A percentile compares a stretch with the other conserved stretches of the same genome.
Conservation (phyloP, 2,113 vertebrate genomes). For the Alligator mississippiensis region DNA sequence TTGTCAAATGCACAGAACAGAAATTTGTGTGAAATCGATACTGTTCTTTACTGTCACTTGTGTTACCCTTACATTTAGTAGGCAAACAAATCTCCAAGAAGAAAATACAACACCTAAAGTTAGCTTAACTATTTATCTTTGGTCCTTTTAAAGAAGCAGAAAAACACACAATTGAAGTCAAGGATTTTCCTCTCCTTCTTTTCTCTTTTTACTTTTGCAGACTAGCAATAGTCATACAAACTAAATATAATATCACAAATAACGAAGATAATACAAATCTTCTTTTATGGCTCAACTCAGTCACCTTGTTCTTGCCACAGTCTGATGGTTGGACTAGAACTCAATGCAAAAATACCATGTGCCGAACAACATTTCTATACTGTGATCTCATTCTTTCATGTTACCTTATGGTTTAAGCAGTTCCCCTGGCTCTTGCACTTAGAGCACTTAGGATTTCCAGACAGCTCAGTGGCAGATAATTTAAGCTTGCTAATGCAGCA, state of each 20-base stretch:
- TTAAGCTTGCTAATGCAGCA: not conserved
- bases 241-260: not conserved
- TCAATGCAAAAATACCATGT: slow-evolving; percentile 42
- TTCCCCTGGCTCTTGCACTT: slow-evolving; percentile 41
- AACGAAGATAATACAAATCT: not conserved
- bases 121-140: not conserved
- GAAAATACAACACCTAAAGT: not conserved
- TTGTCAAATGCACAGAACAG: not conserved
- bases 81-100: not conserved
- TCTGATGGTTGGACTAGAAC: slow-evolving; percentile 2
- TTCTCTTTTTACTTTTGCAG: not conserved
- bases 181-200: not conserved
- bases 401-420: slow-evolving; percentile 56
- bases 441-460: slow-evolving; percentile 59
- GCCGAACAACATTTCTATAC: slow-evolving; percentile 28
- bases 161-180: not conserved
- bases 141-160: not conserved
- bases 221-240: not conserved
- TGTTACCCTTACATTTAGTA: not conserved
- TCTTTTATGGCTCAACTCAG: slow-evolving; percentile 6
- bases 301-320: not conserved
- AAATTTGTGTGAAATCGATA: not conserved
- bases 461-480: slow-evolving; percentile 35
- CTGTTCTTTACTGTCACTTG: not conserved
- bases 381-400: slow-evolving; percentile 52